phyloP scores from a whole-genome alignment of 2,797 vertebrate species.

The Cuniculus paca region DNA sequence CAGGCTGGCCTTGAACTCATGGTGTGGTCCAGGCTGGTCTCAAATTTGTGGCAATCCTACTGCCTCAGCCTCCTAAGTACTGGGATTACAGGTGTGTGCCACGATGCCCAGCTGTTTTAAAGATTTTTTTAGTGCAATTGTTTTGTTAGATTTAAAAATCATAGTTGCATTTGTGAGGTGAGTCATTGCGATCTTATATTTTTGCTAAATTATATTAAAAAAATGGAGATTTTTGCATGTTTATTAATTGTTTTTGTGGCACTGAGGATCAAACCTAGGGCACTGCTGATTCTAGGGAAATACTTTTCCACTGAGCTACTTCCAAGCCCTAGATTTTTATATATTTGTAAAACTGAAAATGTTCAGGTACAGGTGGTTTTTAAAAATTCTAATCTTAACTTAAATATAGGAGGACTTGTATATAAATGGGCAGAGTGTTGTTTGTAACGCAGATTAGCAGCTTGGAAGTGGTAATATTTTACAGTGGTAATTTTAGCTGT shows the following conservation, averaged over 20 bases:
- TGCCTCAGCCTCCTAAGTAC: background rate
- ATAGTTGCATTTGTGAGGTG: background rate
- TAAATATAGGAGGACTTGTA: background rate
- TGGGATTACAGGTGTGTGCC: background rate
- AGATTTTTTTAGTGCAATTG: background rate
- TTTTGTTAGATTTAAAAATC: background rate
- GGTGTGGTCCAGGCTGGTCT: background rate
- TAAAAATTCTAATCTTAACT: background rate
- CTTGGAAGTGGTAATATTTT: background rate
- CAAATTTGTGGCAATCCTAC: too few relatives aligned
- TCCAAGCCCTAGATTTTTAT: background rate
- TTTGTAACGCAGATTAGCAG: background rate
- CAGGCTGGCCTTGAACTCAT: background rate
- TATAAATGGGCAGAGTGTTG: background rate
- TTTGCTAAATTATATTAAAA: background rate
- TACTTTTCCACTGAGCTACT: background rate
- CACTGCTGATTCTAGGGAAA: background rate
- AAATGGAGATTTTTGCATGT: background rate
- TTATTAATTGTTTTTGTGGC: background rate
- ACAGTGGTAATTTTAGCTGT: background rate
- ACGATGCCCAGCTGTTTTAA: background rate
- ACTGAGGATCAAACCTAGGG: background rate
- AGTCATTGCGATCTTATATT: background rate
- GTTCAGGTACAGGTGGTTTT: background rate
- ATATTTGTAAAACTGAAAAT: slow-evolving; percentile 8